Evolutionary conservation across 2,888 invertebrate genomes (phyloP), one percentile per base, ranked within the genome.

Genomic region (Nemapogon koenigi): DNA sequence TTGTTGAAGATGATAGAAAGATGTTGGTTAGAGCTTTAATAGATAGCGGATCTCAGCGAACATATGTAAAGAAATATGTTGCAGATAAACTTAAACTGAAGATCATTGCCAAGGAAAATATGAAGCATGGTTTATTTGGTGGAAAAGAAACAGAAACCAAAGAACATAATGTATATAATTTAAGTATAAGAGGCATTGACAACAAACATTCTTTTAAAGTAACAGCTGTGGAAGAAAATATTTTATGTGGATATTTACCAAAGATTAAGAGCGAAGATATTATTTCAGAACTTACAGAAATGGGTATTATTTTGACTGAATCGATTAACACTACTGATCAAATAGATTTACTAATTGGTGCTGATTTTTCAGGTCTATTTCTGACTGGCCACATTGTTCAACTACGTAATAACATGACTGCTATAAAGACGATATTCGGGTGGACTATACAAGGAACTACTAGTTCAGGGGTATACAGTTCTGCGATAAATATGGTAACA

Each of bases 271-370:
- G 18, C 18, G 33, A 18, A 10, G 3, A 14, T 4, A 8, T 33
- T 16, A 17, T 8, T 17, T 10, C 16, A 3, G 18, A 33, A 17
- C 11, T 33, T n/a, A 11, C 10, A 6, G 4, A 3, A 27, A 4
- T 6, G 4, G n/a, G 13, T 27, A 27, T 27, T 11, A 6, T 3
- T 27, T 27, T 27, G 10, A 6, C 27, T 27, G 27, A 27, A n/a
- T 11, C n/a, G 13, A 13, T n/a, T 27, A 13, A 30, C 13, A 11
- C 16, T 3, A 6, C 6, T 19, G n/a, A 11, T 3, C 25, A 35
- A 8, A 14, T 35, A 14, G 25, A 25, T 4, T 35, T 35, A 25
- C 15, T 35, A 14, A 35, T 35, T 15, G 35, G 35, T 4, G 35
- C 35, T 4, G 35, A 35, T 13, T 35, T 11, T 22, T 35, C 25